These are phyloP conservation scores for Anastrepha obliqua DNA, from an alignment of 1,140 invertebrate genomes.

Conservation along the genomic window DNA sequence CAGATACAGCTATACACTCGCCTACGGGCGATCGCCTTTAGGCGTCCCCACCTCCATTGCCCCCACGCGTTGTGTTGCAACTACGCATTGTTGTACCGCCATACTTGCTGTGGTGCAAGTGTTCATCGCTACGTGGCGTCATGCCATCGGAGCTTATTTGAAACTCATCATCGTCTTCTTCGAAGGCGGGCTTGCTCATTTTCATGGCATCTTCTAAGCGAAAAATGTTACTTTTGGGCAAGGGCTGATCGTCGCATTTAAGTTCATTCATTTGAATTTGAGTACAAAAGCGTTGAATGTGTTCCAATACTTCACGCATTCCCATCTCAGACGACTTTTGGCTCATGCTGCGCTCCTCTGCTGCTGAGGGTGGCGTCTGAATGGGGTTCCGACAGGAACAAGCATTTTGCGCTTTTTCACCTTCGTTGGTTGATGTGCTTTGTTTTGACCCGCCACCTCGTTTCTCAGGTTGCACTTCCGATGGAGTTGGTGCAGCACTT, in stretches of 20 bases:
- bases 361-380: constrained; percentile 54
- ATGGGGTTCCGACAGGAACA: constrained; percentile 61
- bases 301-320: constrained; percentile 65
- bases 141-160: constrained; percentile 66
- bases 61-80: constrained; percentile 48
- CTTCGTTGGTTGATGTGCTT: constrained; percentile 18
- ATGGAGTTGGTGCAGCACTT: constrained; percentile 45
- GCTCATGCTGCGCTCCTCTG: constrained; percentile 58
- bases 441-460: not conserved
- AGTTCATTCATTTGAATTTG: constrained; percentile 62
- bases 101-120: constrained; percentile 58
- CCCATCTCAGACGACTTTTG: constrained; percentile 65
- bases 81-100: constrained; percentile 54
- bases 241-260: constrained; percentile 53
- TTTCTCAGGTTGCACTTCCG: not conserved
- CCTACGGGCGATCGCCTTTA: not conserved
- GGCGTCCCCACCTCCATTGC: constrained; percentile 65
- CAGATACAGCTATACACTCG: not conserved
- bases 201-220: constrained; percentile 46
- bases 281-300: constrained; percentile 66
- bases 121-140: constrained; percentile 64
- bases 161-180: constrained; percentile 62
- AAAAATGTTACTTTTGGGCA: constrained; percentile 25
- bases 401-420: constrained; percentile 50
- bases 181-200: constrained; percentile 50